Base-by-base conservation (phyloP, 92 coral and sea anemone species). In the Actinernus sp. region DNA sequence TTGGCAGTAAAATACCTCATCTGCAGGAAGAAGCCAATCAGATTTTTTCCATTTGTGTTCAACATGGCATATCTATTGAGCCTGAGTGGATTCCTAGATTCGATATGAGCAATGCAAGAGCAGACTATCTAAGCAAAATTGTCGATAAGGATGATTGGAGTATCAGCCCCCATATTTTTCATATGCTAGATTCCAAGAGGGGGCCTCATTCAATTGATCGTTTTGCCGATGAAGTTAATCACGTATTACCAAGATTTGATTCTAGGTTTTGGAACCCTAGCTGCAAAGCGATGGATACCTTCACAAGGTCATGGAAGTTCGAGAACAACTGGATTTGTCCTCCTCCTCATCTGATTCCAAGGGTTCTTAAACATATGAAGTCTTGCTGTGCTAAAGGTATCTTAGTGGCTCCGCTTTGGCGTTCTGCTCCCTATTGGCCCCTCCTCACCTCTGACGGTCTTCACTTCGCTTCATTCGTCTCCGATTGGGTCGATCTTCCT, bases 241-340 rank as follows among this genome's bases (percentile, higher is more conserved):
- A 41, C 20, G 52, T 37, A 41, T 27, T 64, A 36, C 52, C 65
- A 34, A 54, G 58, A 65, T 65, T 65, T 38, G 64, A 53, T 48
- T 64, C 64, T 38, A 54, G 57, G 41, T 75, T 38, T 37, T 76
- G 83, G 67, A 64, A 76, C 33, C 83, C 74, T 3, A 27, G 12
- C 6, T 61, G 72, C 20, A 55, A 65, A 16, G 64, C 72, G 9
- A 64, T 74, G 72, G 81, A 74, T 37, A 47, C 74, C 20, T 76
- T 76, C 47, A 29, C 58, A 19, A 51, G 74, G 26, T 43, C 65
- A 2, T 65, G 68, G 68, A 51, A 31, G 14, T 67, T 19, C 13
- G 84, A 77, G 6, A 53, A 75, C 67, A 71, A 58, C 44, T 71
- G 78, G 78, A 3, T 41, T 7, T 68, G 58, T 19, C 68, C 78